A percentile compares a stretch with the other conserved stretches of the same genome.
Conservation (phyloP, 2,888 invertebrate species). For the Perdita meconis region DNA sequence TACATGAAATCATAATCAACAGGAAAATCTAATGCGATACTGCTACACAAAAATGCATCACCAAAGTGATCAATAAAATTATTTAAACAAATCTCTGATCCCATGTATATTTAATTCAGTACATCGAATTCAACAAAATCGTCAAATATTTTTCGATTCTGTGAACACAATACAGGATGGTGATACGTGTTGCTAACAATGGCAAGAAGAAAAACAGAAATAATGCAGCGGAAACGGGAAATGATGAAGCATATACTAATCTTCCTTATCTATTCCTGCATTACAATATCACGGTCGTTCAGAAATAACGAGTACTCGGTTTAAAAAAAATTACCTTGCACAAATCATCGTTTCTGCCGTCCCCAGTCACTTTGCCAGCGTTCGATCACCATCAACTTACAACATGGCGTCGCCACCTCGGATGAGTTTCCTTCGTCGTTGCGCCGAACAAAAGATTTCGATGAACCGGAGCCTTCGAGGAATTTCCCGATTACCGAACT, state of each 20-base stretch:
- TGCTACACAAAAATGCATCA: no score
- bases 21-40: no score
- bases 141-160: no score
- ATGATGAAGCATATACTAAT: background rate
- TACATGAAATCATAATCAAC: no score
- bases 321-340: conserved; percentile 62
- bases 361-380: conserved; percentile 52
- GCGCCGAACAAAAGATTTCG: background rate
- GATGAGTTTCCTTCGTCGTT: conserved; percentile 21
- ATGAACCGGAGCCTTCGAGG: background rate
- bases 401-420: conserved; percentile 46
- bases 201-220: background rate
- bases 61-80: no score
- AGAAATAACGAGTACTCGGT: no score
- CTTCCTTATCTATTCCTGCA: no score
- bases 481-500: conserved; percentile 1
- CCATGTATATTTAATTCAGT: no score
- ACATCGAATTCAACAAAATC: no score
- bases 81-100: no score
- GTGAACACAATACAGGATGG: background rate
- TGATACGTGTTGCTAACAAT: background rate
- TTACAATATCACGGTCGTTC: no score
- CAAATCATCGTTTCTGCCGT: conserved; percentile 54
- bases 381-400: conserved; percentile 27
- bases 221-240: background rate